phyloP scores from a whole-genome alignment of 2,888 invertebrate species.

The Stomorhina lunata region DNA sequence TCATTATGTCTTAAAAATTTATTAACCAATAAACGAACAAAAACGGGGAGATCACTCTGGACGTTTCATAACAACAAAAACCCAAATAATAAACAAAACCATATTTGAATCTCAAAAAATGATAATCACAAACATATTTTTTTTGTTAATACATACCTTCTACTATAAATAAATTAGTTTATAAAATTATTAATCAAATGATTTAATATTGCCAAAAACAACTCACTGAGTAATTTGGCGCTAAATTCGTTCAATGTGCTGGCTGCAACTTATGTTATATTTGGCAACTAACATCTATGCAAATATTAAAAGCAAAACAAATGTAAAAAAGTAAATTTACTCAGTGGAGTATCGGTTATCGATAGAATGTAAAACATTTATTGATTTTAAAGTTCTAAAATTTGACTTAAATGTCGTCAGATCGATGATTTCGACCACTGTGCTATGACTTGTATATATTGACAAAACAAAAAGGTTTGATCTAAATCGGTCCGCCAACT shows the following conservation, averaged over 20 bases:
- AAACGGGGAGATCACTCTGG: not conserved
- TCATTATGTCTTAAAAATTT: not conserved
- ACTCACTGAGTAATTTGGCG: conserved; percentile 1
- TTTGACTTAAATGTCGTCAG: not conserved
- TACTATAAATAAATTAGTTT: not conserved
- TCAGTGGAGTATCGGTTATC: not conserved
- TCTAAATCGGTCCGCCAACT: too few relatives aligned
- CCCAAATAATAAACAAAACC: not conserved
- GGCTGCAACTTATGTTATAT: not conserved
- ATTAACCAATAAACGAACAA: not conserved
- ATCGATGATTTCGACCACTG: not conserved
- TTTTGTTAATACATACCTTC: not conserved
- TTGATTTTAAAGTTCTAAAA: not conserved
- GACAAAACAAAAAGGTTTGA: too few relatives aligned
- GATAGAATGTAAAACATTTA: not conserved
- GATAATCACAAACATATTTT: not conserved
- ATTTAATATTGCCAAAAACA: conserved; percentile 3
- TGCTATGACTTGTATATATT: too few relatives aligned
- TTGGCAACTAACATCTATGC: conserved; percentile 1
- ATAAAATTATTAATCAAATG: conserved; percentile 9
- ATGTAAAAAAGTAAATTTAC: conserved; percentile 9
- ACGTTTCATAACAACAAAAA: not conserved
- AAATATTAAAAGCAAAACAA: conserved; percentile 16
- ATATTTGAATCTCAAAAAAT: conserved; percentile 1
- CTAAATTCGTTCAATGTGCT: conserved; percentile 8